phyloP scores from a whole-genome alignment of 2,113 vertebrate genomes.

The Sturnira hondurensis region DNA sequence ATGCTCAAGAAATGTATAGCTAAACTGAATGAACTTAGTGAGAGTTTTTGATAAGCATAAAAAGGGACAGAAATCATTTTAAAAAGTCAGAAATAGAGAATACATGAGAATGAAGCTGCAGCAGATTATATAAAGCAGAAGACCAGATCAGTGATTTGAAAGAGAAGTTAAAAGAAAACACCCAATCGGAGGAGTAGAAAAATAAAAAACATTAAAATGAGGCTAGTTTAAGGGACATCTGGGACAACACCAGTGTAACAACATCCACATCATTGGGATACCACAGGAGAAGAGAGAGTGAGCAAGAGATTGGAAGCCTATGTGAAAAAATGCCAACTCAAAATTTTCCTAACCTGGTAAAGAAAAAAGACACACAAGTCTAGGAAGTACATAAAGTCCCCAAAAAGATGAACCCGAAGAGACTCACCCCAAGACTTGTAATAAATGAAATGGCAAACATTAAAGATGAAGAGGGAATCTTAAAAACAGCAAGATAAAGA shows the following conservation, averaged over 20 bases:
- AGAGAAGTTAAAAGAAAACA: background rate
- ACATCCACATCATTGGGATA: background rate
- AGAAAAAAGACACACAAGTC: background rate
- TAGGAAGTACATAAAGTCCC: background rate
- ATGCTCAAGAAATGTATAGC: background rate
- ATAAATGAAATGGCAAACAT: background rate
- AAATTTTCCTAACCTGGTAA: background rate
- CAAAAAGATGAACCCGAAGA: background rate
- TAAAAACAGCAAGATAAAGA: background rate
- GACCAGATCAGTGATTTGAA: too few relatives aligned
- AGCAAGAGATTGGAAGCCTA: background rate
- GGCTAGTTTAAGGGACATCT: background rate
- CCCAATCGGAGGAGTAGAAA: background rate
- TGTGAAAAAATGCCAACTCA: too few relatives aligned
- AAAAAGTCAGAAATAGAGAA: too few relatives aligned
- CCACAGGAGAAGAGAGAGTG: background rate
- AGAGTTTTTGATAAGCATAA: background rate
- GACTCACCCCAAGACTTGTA: background rate
- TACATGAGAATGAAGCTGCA: background rate
- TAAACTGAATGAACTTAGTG: background rate
- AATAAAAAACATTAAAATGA: background rate
- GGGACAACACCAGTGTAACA: background rate
- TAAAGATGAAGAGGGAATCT: background rate
- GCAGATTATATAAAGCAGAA: background rate
- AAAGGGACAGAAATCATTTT: background rate